A percentile compares a stretch with the other conserved stretches of the same genome.
Conservation (phyloP, 1,140 invertebrate genomes). For the Bombus difficillimus region DNA sequence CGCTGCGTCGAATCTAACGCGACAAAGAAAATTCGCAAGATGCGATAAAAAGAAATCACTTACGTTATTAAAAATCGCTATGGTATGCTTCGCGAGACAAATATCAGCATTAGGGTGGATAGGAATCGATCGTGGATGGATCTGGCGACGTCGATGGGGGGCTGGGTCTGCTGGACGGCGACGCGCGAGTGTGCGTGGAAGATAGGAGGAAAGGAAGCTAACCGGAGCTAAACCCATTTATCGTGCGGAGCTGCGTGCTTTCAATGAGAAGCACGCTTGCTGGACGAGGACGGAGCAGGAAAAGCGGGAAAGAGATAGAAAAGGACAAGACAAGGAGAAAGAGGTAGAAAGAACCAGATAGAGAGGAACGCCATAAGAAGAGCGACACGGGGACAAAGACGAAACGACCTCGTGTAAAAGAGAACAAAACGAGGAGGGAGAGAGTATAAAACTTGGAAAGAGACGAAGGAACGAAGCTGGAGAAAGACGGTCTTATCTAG, state of each 20-base stretch:
- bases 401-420: neutral
- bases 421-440: constrained; percentile 21
- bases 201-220: constrained; percentile 73
- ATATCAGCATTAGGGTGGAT: neutral
- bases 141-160: neutral
- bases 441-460: constrained; percentile 12
- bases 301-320: constrained; percentile 51
- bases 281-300: constrained; percentile 51
- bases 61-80: too few relatives aligned
- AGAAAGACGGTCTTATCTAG: neutral
- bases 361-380: neutral
- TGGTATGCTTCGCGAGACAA: too few relatives aligned
- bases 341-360: neutral
- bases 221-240: constrained; percentile 72
- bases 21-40: too few relatives aligned
- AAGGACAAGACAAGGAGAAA: constrained; percentile 14
- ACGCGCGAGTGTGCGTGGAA: constrained; percentile 39
- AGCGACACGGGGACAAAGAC: neutral
- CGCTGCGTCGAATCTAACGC: too few relatives aligned
- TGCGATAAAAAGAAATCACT: too few relatives aligned
- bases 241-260: constrained; percentile 59
- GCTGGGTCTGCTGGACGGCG: neutral
- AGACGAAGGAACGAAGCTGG: neutral
- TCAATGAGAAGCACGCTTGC: constrained; percentile 54
- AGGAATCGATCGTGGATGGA: neutral